These are phyloP conservation scores for Drosophila murphyi DNA, from an alignment of 1,140 invertebrate species.

Conservation along the genomic window DNA sequence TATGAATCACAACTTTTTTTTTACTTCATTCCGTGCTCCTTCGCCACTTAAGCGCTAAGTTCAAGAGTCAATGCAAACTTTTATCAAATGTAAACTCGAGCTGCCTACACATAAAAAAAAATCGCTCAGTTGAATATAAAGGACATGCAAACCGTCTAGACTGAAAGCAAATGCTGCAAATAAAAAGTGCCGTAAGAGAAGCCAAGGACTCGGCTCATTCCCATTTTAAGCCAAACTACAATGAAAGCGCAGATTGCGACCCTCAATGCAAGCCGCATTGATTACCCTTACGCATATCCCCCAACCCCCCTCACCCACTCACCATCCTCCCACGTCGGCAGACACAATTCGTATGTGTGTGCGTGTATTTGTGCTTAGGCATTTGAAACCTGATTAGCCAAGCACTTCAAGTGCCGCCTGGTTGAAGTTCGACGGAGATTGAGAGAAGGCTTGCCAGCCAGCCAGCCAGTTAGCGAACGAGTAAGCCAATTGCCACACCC, in stretches of 20 bases:
- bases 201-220: slow-evolving; percentile 10
- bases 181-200: slow-evolving; percentile 31
- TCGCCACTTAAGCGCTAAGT: not conserved
- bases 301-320: not conserved
- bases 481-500: slow-evolving; percentile 46
- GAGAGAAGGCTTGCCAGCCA: not conserved
- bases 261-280: slow-evolving; percentile 60
- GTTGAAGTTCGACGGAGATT: slow-evolving; percentile 11
- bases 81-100: slow-evolving; percentile 31
- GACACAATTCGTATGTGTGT: slow-evolving; percentile 23
- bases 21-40: not conserved
- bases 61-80: slow-evolving; percentile 26
- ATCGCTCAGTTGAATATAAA: not conserved
- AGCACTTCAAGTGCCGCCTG: slow-evolving; percentile 73
- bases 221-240: slow-evolving; percentile 54
- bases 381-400: slow-evolving; percentile 80
- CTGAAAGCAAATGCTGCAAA: slow-evolving; percentile 49
- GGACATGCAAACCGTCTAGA: slow-evolving; percentile 58
- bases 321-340: slow-evolving; percentile 2
- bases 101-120: slow-evolving; percentile 6
- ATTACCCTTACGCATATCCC: slow-evolving; percentile 57
- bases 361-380: slow-evolving; percentile 48
- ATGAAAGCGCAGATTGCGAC: slow-evolving; percentile 56
- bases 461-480: slow-evolving; percentile 5
- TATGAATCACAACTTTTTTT: slow-evolving; percentile 8